These are phyloP conservation scores for Hirundichthys speculiger DNA, from an alignment of 2,113 vertebrate species.

Conservation along the genomic window DNA sequence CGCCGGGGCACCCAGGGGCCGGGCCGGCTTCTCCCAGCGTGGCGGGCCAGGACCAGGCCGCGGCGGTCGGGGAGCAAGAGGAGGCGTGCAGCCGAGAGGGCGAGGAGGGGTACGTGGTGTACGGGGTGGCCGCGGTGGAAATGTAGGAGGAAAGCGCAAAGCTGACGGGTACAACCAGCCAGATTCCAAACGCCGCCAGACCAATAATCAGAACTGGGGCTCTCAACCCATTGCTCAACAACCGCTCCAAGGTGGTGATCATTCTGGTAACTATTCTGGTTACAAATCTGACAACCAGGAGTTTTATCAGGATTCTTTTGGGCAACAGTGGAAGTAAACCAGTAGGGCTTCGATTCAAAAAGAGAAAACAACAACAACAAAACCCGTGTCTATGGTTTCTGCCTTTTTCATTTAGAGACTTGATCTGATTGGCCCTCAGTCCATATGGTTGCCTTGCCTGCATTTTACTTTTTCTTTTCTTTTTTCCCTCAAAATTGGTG, in stretches of 20 bases:
- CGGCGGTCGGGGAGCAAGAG: constrained; percentile 92
- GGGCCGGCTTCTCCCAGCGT: constrained; percentile 93
- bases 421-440: constrained; percentile 89
- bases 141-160: constrained; percentile 99
- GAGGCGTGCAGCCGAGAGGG: constrained; percentile 94
- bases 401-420: constrained; percentile 85
- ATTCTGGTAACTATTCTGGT: constrained; percentile 97
- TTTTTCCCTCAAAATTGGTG: constrained; percentile 83
- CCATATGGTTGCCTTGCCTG: constrained; percentile 89
- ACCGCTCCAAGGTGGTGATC: constrained; percentile 97
- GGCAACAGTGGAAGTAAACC: constrained; percentile 99
- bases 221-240: constrained; percentile 99
- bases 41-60: constrained; percentile 91
- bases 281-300: constrained; percentile 99
- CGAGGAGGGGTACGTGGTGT: constrained; percentile 99
- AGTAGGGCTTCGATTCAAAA: constrained; percentile 83
- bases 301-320: constrained; percentile 99
- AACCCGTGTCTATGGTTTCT: constrained; percentile 66
- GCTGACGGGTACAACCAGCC: constrained; percentile 99
- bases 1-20: constrained; percentile 88
- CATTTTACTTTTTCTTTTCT: constrained; percentile 19
- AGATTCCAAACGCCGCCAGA: constrained; percentile 99
- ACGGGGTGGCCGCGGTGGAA: constrained; percentile 99
- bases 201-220: constrained; percentile 99
- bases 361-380: constrained; percentile 70